These are phyloP conservation scores for Tromatobia lineatoria DNA, from an alignment of 2,888 invertebrate genomes.

Conservation along the genomic window DNA sequence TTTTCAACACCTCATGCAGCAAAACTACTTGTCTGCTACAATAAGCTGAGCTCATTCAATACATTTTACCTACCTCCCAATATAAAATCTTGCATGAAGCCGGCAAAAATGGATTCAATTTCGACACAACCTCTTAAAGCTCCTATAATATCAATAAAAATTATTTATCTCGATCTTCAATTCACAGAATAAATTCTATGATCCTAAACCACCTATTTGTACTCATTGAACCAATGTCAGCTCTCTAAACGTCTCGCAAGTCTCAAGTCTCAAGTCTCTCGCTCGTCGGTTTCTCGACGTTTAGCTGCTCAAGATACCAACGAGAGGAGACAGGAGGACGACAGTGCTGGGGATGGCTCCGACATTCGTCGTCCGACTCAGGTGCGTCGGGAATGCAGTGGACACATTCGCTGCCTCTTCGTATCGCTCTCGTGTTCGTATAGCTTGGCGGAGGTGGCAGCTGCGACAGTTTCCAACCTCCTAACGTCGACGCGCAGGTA, in stretches of 20 bases:
- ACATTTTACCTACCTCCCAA: too few relatives aligned
- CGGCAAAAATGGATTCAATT: too few relatives aligned
- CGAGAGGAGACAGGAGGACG: constrained; percentile 11
- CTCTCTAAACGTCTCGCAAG: constrained; percentile 4
- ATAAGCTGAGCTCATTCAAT: too few relatives aligned
- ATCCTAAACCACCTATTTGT: neutral
- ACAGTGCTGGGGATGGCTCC: constrained; percentile 4
- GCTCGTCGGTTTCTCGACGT: constrained; percentile 10
- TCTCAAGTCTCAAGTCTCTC: constrained; percentile 5
- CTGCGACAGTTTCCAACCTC: constrained; percentile 45
- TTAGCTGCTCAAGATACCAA: constrained; percentile 7
- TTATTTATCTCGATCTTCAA: neutral
- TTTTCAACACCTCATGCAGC: too few relatives aligned
- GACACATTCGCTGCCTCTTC: constrained; percentile 24
- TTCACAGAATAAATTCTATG: neutral
- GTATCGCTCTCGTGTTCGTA: neutral
- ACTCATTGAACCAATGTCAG: neutral
- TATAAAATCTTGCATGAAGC: too few relatives aligned
- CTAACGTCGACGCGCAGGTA: constrained; percentile 19
- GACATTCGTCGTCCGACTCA: constrained; percentile 34
- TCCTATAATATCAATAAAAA: neutral
- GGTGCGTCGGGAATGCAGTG: constrained; percentile 41
- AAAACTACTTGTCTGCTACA: too few relatives aligned
- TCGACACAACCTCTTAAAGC: too few relatives aligned
- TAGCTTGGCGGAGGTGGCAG: constrained; percentile 45